Percentiles rank a stretch among this genome's conserved stretches.
Evolutionary conservation across 2,797 vertebrate genomes (phyloP).

Genomic region (Philypnodon macrostomus): DNA sequence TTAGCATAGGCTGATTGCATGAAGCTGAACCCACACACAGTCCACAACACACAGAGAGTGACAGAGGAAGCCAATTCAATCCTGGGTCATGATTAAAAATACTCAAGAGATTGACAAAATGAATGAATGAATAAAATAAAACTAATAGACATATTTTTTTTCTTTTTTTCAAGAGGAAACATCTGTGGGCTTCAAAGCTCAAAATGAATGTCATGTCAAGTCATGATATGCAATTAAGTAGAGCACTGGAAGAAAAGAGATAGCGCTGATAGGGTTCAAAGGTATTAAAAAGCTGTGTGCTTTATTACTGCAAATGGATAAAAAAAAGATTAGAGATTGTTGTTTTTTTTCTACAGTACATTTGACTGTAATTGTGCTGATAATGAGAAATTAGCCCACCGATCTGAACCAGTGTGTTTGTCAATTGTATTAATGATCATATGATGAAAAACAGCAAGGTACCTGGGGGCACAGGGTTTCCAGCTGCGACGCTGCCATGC

Average conservation of each 20-base stretch:
- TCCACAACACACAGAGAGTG: conserved; percentile 32
- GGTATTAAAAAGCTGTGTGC: conserved; percentile 14
- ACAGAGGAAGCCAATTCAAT: conserved; percentile 48
- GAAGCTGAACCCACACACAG: conserved; percentile 21
- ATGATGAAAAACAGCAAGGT: conserved; percentile 32
- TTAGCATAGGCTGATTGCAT: conserved; percentile 62
- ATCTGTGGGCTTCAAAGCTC: conserved; percentile 50
- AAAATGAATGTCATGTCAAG: conserved; percentile 62
- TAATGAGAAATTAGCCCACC: conserved; percentile 6
- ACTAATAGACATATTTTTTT: conserved; percentile 54
- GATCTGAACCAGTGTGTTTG: background rate
- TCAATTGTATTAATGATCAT: conserved; percentile 6
- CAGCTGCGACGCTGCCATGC: conserved; percentile 97
- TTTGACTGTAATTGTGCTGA: background rate
- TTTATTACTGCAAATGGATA: conserved; percentile 2
- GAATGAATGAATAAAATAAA: conserved; percentile 54
- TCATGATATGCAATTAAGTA: conserved; percentile 63
- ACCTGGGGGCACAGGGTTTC: conserved; percentile 98
- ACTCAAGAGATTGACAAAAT: conserved; percentile 24
- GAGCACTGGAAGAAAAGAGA: conserved; percentile 26
- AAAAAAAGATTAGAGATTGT: background rate
- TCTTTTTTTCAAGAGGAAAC: conserved; percentile 40
- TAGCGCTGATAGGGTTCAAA: conserved; percentile 17
- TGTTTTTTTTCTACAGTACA: background rate
- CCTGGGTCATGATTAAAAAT: conserved; percentile 47